These are phyloP conservation scores for Diabrotica undecimpunctata DNA, from an alignment of 1,140 invertebrate genomes.

Conservation along the genomic window DNA sequence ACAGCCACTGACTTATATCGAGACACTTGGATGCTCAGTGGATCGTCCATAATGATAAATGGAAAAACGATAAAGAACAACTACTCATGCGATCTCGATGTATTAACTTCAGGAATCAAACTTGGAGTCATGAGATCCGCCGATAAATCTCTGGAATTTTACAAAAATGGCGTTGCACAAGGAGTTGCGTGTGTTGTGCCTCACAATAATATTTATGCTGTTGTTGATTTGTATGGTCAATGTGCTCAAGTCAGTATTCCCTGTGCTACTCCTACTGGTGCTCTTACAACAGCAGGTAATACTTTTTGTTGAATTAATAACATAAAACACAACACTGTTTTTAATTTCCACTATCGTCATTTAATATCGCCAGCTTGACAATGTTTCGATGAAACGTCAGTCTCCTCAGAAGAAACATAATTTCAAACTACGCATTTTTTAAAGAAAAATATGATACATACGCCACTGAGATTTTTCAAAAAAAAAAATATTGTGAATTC, in stretches of 20 bases:
- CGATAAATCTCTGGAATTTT: constrained; percentile 85
- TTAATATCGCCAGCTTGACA: too few species aligned
- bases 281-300: constrained; percentile 25
- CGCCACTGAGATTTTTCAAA: too few species aligned
- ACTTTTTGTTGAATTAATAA: neutral
- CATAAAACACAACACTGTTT: too few species aligned
- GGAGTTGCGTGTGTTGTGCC: constrained; percentile 81
- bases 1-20: constrained; percentile 90
- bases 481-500: too few species aligned
- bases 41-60: constrained; percentile 77
- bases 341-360: too few species aligned
- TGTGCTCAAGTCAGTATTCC: constrained; percentile 78
- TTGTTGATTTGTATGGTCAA: constrained; percentile 91
- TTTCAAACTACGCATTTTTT: too few species aligned
- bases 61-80: constrained; percentile 77
- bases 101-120: constrained; percentile 67
- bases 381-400: too few species aligned
- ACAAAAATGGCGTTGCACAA: constrained; percentile 86
- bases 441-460: too few species aligned
- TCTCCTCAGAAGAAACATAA: too few species aligned
- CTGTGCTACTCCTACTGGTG: constrained; percentile 43
- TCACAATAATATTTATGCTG: constrained; percentile 83
- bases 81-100: constrained; percentile 81
- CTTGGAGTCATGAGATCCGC: constrained; percentile 86
- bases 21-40: constrained; percentile 90